Evolutionary conservation across 1,140 invertebrate genomes (phyloP), one percentile per base, ranked within the genome.

Genomic region (Ips nitidus): DNA sequence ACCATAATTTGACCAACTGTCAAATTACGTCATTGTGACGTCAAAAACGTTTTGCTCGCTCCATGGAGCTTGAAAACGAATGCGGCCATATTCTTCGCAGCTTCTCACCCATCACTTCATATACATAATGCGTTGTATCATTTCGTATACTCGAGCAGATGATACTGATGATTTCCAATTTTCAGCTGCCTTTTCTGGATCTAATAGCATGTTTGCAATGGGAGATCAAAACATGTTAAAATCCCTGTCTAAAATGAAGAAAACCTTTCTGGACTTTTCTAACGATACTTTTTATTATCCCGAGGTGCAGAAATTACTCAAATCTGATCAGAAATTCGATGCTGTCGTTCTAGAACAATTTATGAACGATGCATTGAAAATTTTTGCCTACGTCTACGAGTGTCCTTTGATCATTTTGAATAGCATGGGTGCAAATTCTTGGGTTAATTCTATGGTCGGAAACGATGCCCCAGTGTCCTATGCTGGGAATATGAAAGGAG

Each of bases 261-360:
- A 55, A 2, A 55, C 37, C 0, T 6, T 55, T 6, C 8, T 55
- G 6, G n/a, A 55, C 1, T 3, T 38, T 37, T 55, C 8, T 22
- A 7, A 69, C 60, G 52, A 36, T 2, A 71, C 69, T 7, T 68
- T 75, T 1, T 8, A 74, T 6, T 45, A 74, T 42, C 55, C 52
- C 56, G 65, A 65, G 6, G 64, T 77, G 3, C 39, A 69, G 47
- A 3, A 72, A 47, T 52, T 78, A 1, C 8, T 78, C 1, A 50
- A 75, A 37, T 74, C 74, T 0, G 59, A 69, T 3, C 79, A 83
- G 65, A 79, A 81, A 39, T 85, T 78, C 64, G 83, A 85, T 74
- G 61, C 83, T 1, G 80, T 84, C 1, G 75, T 84, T 38, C 62
- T 81, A 2, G 82, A 83, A 53, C 73, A 78, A 40, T 83, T 84